phyloP scores from a whole-genome alignment of 2,113 vertebrate species.

The Columba livia region DNA sequence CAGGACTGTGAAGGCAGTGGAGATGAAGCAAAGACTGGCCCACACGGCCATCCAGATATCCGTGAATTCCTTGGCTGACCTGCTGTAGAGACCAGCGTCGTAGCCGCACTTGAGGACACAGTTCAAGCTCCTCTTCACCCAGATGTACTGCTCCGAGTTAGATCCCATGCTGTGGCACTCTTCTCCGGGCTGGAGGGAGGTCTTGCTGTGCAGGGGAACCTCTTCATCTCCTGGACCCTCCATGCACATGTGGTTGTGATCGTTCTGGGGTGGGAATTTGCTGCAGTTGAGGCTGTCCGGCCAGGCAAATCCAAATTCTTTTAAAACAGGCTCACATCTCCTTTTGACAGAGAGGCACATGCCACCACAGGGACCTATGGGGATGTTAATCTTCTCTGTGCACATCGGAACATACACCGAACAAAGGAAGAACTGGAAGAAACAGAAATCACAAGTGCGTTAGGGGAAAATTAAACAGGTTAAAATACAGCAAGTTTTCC shows the following conservation, averaged over 20 bases:
- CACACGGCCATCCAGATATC: slow-evolving; percentile 99
- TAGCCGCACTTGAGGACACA: slow-evolving; percentile 96
- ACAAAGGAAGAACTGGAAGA: slow-evolving; percentile 94
- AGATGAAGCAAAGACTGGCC: slow-evolving; percentile 96
- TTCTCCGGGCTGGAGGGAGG: slow-evolving; percentile 83
- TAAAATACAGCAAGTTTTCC: background rate
- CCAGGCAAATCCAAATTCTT: slow-evolving; percentile 97
- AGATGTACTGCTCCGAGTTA: slow-evolving; percentile 90
- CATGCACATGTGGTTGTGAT: slow-evolving; percentile 99
- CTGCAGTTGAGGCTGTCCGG: slow-evolving; percentile 96
- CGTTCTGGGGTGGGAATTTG: slow-evolving; percentile 96
- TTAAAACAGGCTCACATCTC: slow-evolving; percentile 93
- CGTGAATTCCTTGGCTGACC: slow-evolving; percentile 92
- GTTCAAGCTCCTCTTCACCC: slow-evolving; percentile 91
- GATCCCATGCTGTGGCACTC: slow-evolving; percentile 88
- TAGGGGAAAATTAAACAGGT: background rate
- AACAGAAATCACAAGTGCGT: background rate
- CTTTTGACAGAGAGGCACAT: slow-evolving; percentile 97
- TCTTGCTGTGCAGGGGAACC: slow-evolving; percentile 82
- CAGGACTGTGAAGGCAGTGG: slow-evolving; percentile 94
- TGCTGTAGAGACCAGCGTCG: slow-evolving; percentile 90
- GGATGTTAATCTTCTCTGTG: slow-evolving; percentile 98
- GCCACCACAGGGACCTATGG: slow-evolving; percentile 95
- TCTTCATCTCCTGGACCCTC: slow-evolving; percentile 96
- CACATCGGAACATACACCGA: slow-evolving; percentile 98